Base-by-base conservation (phyloP, 2,797 vertebrate genomes). In the Buphagus erythrorhynchus region DNA sequence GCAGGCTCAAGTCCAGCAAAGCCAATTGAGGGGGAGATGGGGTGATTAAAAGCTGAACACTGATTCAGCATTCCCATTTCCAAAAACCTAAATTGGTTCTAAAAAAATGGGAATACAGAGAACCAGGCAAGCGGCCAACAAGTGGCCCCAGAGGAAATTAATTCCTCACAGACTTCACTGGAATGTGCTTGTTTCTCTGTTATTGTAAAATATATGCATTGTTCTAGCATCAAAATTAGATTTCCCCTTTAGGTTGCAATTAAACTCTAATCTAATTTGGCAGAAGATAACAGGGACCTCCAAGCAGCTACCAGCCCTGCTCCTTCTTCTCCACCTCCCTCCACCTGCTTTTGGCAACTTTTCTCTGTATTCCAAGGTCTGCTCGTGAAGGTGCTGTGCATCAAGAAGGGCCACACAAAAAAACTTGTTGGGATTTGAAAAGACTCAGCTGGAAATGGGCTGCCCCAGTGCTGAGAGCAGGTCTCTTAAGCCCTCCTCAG, bases 181-280 rank as follows among this genome's bases (percentile, higher is more conserved):
- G 57, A 89, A 93, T 75, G 82, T 38, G 36, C 67, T 86, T 81
- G 16, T 77, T 90, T 61, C 58, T 54, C 49, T 58, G 58, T 86
- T 96, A 40, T 40, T 89, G 76, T 66, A 86, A 90, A 90, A 75
- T 62, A 58, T 31, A 69, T 38, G 48, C 48, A 83, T 72, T 90
- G 62, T 80, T 92, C 87, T 72, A 72, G 55, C 92, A 83, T 86
- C 38, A 82, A 85, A 59, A 71, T 88, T 28, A 83, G 68, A 81
- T 84, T 51, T 93, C 78, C 62, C 62, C n/a, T 88, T 94, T 90
- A 71, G 45, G 42, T 92, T 84, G 91, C 71, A 92, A 93, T 54
- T 90, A 92, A 95, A 88, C 28, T 29, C 31, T 88, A 88, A 66
- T 85, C 42, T 80, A 86, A 92, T 68, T 75, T 82, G 88, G 71